Evolutionary conservation across 2,888 invertebrate genomes (phyloP), one percentile per base, ranked within the genome.

Genomic region (Phortica okadai): DNA sequence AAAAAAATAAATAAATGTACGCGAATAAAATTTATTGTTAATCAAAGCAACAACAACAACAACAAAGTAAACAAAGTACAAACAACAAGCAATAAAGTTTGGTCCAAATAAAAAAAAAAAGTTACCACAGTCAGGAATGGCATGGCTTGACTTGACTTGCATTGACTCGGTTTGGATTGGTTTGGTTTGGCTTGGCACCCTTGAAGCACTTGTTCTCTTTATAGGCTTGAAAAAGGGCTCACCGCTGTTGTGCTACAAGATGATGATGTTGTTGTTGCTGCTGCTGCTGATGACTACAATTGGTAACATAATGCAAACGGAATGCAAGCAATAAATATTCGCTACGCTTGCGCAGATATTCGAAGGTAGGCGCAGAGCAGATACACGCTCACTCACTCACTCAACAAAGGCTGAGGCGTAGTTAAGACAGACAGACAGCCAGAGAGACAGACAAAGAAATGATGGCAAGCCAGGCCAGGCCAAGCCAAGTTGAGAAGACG

Each of bases 301-400:
- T 82, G 80, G 85, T 82, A 86, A 83, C 76, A 76, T 75, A 87
- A 88, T 85, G 86, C 86, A 86, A 87, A 82, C 83, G 89, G 84
- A 88, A 88, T 87, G 87, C 82, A 84, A 70, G 77, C 85, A 88
- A 86, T 87, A 88, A 88, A 88, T 85, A 87, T 87, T 88, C 85
- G 89, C 88, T 84, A 86, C 84, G 88, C 83, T 84, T 80, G 79
- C 73, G 78, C 78, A 75, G 78, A 67, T 44, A 44, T 67, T 41
- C 44, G 50, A 11, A 33, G 33, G 33, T 33, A 33, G 50, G 50
- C 50, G 14, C 50, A 50, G 50, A 50, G 2, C 50, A 50, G 5
- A 50, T 0, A 50, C 10, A 50, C 8, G 0, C 50, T 2, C 10
- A 16, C 67, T 33, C 14, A 33, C 64, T 2, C 41, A 50, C 8